Evolutionary conservation across 2,113 vertebrate species (phyloP).

Genomic region (Tachycineta bicolor): DNA sequence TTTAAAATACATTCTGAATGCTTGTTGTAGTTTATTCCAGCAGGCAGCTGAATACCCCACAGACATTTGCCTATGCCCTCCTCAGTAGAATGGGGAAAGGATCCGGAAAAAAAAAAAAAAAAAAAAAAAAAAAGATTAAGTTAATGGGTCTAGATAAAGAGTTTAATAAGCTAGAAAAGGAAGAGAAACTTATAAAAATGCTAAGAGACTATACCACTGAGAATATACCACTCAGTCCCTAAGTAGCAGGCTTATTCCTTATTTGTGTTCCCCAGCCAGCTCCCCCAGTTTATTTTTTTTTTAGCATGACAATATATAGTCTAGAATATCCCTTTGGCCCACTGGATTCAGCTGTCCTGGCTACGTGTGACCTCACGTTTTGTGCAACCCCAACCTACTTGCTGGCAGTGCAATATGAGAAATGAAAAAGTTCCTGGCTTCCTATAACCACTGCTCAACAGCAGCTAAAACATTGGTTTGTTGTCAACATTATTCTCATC

Average conservation of each 20-base stretch:
- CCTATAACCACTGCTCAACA: neutral
- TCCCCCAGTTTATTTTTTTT: neutral
- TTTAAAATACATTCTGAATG: neutral
- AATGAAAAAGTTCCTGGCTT: neutral
- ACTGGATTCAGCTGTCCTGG: neutral
- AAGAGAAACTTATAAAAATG: neutral
- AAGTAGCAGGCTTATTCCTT: neutral
- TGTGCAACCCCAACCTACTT: neutral
- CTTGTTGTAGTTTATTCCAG: neutral
- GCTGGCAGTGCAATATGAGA: neutral
- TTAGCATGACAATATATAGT: neutral
- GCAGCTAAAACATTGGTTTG: neutral
- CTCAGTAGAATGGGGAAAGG: neutral
- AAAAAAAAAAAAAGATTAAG: neutral
- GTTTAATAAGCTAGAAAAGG: neutral
- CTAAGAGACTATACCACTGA: neutral
- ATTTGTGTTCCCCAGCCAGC: neutral
- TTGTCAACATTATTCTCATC: neutral
- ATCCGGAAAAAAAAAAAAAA: neutral
- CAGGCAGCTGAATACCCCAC: neutral
- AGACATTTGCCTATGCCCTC: accelerated
- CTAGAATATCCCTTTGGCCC: neutral
- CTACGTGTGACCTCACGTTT: neutral
- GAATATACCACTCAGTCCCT: too few species aligned
- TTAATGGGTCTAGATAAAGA: accelerated